These are phyloP conservation scores for Triplophysa bombifrons DNA, from an alignment of 2,797 vertebrate species.

Conservation along the genomic window DNA sequence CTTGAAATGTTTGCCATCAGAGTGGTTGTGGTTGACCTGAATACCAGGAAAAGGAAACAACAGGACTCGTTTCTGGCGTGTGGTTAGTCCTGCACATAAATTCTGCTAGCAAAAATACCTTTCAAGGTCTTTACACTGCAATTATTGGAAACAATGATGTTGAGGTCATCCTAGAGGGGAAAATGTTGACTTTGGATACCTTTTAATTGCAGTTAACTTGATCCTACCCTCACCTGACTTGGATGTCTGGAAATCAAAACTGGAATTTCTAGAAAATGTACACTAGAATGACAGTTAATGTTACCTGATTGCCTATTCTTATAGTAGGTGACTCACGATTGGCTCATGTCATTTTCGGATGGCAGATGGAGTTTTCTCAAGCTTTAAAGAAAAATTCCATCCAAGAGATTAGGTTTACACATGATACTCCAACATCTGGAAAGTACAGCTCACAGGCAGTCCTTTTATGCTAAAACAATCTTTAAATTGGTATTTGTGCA, in stretches of 20 bases:
- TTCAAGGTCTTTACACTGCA: background rate
- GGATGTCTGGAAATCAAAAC: background rate
- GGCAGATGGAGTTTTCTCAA: background rate
- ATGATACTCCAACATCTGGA: constrained; percentile 4
- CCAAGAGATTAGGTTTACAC: background rate
- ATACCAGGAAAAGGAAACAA: constrained; percentile 17
- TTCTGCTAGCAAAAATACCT: background rate
- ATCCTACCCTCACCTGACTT: background rate
- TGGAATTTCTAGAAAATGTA: no score
- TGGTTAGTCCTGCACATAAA: background rate
- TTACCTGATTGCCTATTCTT: background rate
- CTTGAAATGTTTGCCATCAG: background rate
- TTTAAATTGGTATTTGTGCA: background rate
- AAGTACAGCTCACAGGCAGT: background rate
- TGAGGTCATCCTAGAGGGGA: background rate
- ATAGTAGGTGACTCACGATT: background rate
- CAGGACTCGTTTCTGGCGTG: background rate
- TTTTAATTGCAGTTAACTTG: background rate
- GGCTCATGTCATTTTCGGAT: background rate
- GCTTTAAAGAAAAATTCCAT: background rate
- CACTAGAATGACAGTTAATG: background rate
- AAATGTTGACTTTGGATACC: background rate
- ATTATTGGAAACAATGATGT: background rate
- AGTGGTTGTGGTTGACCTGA: constrained; percentile 15
- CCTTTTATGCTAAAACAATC: background rate